Conservation (phyloP, 2,113 vertebrate species). For the Cochlearius cochlearius region DNA sequence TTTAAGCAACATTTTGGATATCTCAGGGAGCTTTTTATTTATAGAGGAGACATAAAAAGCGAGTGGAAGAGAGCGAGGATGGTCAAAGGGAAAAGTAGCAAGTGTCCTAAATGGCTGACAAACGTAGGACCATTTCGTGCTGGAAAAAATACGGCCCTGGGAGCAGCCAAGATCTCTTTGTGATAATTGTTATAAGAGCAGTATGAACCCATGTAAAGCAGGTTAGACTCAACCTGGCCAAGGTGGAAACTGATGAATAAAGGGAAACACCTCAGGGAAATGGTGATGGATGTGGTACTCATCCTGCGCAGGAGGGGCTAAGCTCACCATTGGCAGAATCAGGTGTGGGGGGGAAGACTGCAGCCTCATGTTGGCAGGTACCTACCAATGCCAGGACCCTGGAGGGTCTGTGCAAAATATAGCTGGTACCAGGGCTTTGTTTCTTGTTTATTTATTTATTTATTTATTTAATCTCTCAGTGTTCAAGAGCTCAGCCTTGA, state of each 20-base stretch:
- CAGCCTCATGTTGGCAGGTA: background rate
- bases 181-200: background rate
- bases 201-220: background rate
- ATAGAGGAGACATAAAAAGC: conserved; percentile 41
- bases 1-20: conserved; percentile 37
- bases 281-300: background rate
- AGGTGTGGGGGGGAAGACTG: background rate
- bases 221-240: background rate
- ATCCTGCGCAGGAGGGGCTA: background rate
- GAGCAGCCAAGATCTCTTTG: background rate
- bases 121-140: background rate
- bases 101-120: background rate
- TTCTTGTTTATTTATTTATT: background rate
- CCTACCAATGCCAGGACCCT: background rate
- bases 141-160: background rate
- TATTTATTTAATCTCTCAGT: background rate
- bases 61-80: background rate
- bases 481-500: background rate
- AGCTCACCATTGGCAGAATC: background rate
- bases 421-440: background rate
- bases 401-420: background rate
- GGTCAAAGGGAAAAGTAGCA: conserved; percentile 32
- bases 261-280: background rate
- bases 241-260: background rate
- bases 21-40: conserved; percentile 40